Base-by-base conservation (phyloP, 2,797 vertebrate species). In the Buceros bicornis region DNA sequence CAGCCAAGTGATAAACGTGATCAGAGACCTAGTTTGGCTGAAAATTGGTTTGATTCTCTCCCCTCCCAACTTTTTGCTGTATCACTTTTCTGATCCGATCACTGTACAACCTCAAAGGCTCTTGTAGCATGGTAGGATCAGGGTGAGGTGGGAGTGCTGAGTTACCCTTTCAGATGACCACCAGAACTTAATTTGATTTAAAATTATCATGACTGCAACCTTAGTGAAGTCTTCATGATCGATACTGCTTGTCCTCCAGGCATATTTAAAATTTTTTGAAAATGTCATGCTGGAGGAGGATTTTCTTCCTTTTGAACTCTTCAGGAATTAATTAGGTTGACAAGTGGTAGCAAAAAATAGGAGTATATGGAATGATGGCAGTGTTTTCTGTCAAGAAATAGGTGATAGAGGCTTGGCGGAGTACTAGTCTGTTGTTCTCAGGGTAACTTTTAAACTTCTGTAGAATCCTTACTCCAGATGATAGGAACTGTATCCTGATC, bases 311-410 rank as follows among this genome's bases (percentile, higher is more conserved):
- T 70, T 84, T 77, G 26, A 74, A 65, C 35, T 84, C 31, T 56
- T 91, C 42, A 64, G 60, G 53, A 93, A 70, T 76, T 87, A 5
- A 35, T 87, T 67, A 85, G n/a, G 28, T 69, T 92, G 83, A 72
- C 48, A 87, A 91, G 40, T 47, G 53, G 45, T 70, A 70, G 37
- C 26, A 82, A 94, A 91, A 93, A 85, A 22, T 40, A 50, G 0
- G 4, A 74, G 13, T 82, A 21, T 51, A 21, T 74, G 43, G 67
- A 87, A 74, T 35, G 35, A 73, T 81, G 60, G 45, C 57, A 82
- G 16, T 37, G 53, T 79, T 85, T 93, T 73, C 26, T 94, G 81
- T 77, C 40, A 74, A 91, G 78, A 93, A 93, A 61, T 64, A 89
- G 62, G 17, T 70, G 76, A 8, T 28, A 47, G 64, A 89, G 64